Base-by-base conservation (phyloP, 2,888 invertebrate species). In the Eumacrocentrus americanus region DNA sequence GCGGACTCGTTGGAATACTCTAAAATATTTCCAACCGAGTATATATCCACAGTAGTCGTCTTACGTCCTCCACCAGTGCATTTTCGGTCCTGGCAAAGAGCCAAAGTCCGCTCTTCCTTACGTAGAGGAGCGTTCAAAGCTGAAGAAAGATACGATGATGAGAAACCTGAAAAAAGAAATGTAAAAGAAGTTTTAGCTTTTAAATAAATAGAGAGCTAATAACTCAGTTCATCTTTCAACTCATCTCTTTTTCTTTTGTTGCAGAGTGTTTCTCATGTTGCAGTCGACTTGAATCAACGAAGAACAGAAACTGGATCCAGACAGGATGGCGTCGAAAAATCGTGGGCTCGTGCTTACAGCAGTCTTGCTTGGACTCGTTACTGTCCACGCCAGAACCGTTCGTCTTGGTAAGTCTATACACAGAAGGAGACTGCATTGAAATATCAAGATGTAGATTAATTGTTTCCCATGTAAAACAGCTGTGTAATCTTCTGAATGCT, bases 301-400 rank as follows among this genome's bases (percentile, higher is more conserved):
- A 12, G 11, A 12, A 25, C 18, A 46, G 12, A 46, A 46, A 46
- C 57, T 60, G 57, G 60, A 63, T 66, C 65, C 63, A 68, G 66
- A 71, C 69, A 66, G 67, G 66, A 78, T 77, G 77, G 72, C 71
- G 71, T 63, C 69, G 67, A 69, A 64, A 60, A 68, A 63, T 58
- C 70, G 60, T 64, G 58, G 62, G 58, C 69, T 66, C 63, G 57
- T 72, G 53, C 61, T 74, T 56, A 66, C 77, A 9, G 71, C 68
- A 59, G 64, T 76, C 50, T 68, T 75, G 57, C 62, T 76, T 20
- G 71, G 68, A 51, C 66, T 78, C 63, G 64, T 68, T 71, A 64
- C 61, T 76, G 65, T 65, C 11, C 65, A 68, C 60, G 70, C 69
- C 63, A 69, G 70, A 60, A 34, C 62, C 14, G 63, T 77, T 65